These are phyloP conservation scores for Panurus biarmicus DNA, from an alignment of 2,113 vertebrate genomes.

Conservation along the genomic window DNA sequence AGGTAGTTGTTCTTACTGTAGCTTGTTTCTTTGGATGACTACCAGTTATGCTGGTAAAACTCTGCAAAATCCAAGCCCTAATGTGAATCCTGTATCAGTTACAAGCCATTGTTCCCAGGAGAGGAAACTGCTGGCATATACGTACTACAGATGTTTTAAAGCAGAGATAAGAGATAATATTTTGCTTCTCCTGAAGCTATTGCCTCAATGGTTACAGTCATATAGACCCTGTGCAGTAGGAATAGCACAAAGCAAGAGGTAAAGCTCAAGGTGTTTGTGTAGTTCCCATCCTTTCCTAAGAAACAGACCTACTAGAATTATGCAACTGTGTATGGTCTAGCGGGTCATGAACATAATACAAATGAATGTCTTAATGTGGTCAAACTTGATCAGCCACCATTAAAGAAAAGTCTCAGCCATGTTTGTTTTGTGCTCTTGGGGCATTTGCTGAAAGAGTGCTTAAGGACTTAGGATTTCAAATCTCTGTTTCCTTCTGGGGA, in stretches of 20 bases:
- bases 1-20: background rate
- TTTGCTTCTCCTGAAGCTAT: background rate
- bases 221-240: background rate
- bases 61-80: background rate
- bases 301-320: background rate
- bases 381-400: background rate
- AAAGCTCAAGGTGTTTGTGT: background rate
- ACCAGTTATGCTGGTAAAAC: background rate
- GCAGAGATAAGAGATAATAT: background rate
- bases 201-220: background rate
- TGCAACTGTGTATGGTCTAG: background rate
- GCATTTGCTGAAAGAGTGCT: background rate
- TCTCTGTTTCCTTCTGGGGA: background rate
- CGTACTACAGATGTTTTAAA: background rate
- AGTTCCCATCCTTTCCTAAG: background rate
- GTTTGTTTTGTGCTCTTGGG: background rate
- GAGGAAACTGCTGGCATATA: background rate
- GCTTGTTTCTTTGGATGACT: background rate
- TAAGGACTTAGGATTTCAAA: background rate
- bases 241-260: background rate
- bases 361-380: background rate
- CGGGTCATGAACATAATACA: background rate
- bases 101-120: background rate
- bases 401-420: rapidly evolving
- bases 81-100: background rate